Conservation (phyloP, 2,888 invertebrate genomes). For the Agapostemon virescens region DNA sequence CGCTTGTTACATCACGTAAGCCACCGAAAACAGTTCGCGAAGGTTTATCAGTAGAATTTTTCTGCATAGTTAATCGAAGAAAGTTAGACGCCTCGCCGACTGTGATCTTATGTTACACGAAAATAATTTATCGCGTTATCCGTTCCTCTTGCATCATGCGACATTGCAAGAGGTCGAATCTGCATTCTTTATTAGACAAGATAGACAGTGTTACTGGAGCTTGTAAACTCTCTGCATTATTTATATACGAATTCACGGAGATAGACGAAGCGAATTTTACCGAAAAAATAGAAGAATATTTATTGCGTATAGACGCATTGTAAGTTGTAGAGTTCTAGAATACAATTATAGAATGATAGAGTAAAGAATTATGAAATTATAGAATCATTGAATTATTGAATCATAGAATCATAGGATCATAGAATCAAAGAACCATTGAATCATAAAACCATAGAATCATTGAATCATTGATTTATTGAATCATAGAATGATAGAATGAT, state of each 20-base stretch:
- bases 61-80: slow-evolving; percentile 38
- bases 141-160: not conserved
- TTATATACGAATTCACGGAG: not conserved
- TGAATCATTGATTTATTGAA: too few species aligned
- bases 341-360: too few species aligned
- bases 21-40: slow-evolving; percentile 19
- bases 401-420: too few species aligned
- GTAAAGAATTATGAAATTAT: too few species aligned
- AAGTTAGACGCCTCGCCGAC: slow-evolving; percentile 38
- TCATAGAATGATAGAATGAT: too few species aligned
- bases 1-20: slow-evolving; percentile 10
- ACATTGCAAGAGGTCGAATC: not conserved
- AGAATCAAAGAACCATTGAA: too few species aligned
- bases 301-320: not conserved
- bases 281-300: not conserved
- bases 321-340: too few species aligned
- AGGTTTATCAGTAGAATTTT: slow-evolving; percentile 36
- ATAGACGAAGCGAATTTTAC: not conserved
- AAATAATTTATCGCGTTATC: not conserved
- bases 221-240: not conserved
- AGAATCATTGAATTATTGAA: too few species aligned
- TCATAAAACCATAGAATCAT: too few species aligned
- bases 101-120: slow-evolving; percentile 40
- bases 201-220: not conserved
- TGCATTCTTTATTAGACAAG: not conserved